phyloP scores from a whole-genome alignment of 2,113 vertebrate genomes.

The Cichladusa arquata region DNA sequence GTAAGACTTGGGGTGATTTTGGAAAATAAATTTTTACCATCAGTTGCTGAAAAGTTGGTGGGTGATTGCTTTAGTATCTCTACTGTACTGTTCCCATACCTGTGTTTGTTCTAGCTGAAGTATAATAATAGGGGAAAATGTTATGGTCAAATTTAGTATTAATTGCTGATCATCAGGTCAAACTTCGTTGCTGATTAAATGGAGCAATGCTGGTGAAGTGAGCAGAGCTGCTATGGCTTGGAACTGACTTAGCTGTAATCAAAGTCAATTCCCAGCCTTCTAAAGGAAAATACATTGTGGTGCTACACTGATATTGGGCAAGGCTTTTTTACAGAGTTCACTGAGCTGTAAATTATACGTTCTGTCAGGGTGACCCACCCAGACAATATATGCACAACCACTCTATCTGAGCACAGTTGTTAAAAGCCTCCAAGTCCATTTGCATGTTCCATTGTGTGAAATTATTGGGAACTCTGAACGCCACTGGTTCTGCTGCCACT shows the following conservation, averaged over 20 bases:
- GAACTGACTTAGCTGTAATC: neutral
- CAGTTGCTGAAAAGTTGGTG: neutral
- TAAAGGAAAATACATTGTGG: neutral
- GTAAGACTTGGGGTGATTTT: neutral
- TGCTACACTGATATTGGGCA: neutral
- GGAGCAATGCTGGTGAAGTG: neutral
- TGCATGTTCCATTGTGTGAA: neutral
- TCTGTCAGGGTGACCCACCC: neutral
- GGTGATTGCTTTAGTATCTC: neutral
- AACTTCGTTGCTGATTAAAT: neutral
- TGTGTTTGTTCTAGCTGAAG: neutral
- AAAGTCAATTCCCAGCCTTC: neutral
- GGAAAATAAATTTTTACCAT: neutral
- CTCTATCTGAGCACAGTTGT: neutral
- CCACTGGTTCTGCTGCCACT: neutral
- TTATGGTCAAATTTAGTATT: neutral
- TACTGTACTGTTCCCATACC: neutral
- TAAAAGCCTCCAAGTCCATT: conserved; percentile 17
- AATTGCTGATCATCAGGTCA: neutral
- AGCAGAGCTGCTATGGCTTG: neutral
- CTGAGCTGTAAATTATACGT: neutral
- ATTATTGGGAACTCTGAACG: neutral
- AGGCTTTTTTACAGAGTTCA: neutral
- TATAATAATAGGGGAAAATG: neutral
- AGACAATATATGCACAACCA: conserved; percentile 6